Percentiles rank a stretch among this genome's conserved stretches.
Evolutionary conservation across 2,888 invertebrate species (phyloP).

Genomic region (Drosophila hamatofila): DNA sequence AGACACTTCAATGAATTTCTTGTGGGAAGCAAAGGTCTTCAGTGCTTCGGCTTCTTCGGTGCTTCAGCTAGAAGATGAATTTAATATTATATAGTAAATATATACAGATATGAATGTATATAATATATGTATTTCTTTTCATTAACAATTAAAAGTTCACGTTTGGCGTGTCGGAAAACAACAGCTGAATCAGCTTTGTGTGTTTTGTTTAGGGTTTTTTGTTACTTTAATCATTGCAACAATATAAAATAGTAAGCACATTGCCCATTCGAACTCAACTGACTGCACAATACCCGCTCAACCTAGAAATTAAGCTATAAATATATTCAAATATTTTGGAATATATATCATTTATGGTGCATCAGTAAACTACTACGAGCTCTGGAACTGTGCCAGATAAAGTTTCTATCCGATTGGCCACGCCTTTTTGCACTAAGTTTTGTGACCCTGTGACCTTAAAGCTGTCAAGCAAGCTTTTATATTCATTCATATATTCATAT

Average conservation of each 20-base stretch:
- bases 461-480: too few relatives aligned
- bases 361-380: too few relatives aligned
- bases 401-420: too few relatives aligned
- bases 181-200: slow-evolving; percentile 15
- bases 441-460: too few relatives aligned
- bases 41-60: too few relatives aligned
- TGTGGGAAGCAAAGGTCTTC: not conserved
- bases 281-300: not conserved
- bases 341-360: not conserved
- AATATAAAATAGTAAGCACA: not conserved
- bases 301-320: too few relatives aligned
- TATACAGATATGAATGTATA: not conserved
- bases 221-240: slow-evolving; percentile 19
- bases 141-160: slow-evolving; percentile 6
- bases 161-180: slow-evolving; percentile 9
- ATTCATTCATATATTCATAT: too few relatives aligned
- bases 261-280: not conserved
- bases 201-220: slow-evolving; percentile 8
- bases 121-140: not conserved
- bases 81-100: not conserved
- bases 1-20: not conserved
- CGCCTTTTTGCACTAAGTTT: too few relatives aligned
- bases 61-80: not conserved
- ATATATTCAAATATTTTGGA: not conserved
- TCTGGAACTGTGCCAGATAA: too few relatives aligned